Evolutionary conservation across 2,888 invertebrate species (phyloP).

Genomic region (Anodontia alba): DNA sequence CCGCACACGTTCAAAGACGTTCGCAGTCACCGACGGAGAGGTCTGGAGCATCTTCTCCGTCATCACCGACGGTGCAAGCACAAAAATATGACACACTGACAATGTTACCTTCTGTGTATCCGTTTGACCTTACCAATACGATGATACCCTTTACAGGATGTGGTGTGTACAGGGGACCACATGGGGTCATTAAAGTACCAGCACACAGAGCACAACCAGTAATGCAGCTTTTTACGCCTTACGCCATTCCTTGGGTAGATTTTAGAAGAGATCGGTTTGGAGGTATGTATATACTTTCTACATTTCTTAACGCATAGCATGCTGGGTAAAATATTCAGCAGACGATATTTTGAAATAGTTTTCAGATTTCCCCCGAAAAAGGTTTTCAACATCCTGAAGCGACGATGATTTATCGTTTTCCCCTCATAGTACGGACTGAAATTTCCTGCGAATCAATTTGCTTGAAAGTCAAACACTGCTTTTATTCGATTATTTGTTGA

Average conservation of each 20-base stretch:
- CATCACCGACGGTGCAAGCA: constrained; percentile 51
- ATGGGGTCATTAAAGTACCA: constrained; percentile 72
- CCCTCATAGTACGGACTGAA: too few species aligned
- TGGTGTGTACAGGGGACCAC: constrained; percentile 58
- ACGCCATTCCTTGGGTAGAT: constrained; percentile 81
- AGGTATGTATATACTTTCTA: constrained; percentile 66
- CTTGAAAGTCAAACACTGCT: too few species aligned
- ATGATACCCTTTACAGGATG: constrained; percentile 53
- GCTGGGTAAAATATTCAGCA: too few species aligned
- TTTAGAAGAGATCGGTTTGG: constrained; percentile 81
- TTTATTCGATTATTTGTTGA: too few species aligned
- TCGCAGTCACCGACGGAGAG: constrained; percentile 37
- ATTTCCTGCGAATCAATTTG: too few species aligned
- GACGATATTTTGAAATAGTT: too few species aligned
- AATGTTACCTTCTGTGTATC: constrained; percentile 42
- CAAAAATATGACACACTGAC: constrained; percentile 45
- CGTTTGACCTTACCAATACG: constrained; percentile 44
- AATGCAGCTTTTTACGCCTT: constrained; percentile 69
- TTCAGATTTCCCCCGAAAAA: too few species aligned
- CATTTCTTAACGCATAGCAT: too few species aligned
- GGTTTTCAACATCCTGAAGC: too few species aligned
- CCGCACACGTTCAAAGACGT: not conserved
- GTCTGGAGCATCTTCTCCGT: constrained; percentile 37
- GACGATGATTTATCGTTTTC: too few species aligned
- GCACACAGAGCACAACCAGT: constrained; percentile 75